Conservation (phyloP, 2,888 invertebrate genomes). For the Oligia fasciuncula region DNA sequence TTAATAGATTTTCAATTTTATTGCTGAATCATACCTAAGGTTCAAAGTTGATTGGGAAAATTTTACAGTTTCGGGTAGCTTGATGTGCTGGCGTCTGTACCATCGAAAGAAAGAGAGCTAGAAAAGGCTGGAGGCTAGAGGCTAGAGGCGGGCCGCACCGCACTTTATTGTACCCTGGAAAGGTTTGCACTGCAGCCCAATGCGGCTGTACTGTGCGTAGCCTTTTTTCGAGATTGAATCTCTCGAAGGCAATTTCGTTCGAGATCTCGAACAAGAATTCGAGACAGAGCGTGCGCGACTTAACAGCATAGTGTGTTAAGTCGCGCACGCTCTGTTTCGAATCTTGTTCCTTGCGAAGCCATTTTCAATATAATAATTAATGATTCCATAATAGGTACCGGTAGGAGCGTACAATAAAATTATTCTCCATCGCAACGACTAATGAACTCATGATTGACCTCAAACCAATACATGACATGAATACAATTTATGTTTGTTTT, state of each 20-base stretch:
- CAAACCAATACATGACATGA: constrained; percentile 30
- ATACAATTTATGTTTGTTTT: constrained; percentile 29
- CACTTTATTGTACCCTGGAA: not conserved
- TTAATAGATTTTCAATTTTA: too few species aligned
- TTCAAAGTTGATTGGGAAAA: too few species aligned
- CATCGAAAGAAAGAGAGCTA: too few species aligned
- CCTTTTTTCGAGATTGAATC: not conserved
- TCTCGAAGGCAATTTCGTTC: not conserved
- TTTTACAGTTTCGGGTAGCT: too few species aligned
- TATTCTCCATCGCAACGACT: constrained; percentile 1
- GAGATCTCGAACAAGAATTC: not conserved
- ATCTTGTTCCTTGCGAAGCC: too few species aligned
- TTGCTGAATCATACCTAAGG: too few species aligned
- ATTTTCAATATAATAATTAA: not conserved
- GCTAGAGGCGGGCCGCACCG: not conserved
- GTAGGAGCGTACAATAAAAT: not conserved
- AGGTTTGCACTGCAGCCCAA: not conserved
- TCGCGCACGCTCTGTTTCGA: too few species aligned
- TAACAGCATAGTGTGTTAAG: not conserved
- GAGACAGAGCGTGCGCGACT: too few species aligned
- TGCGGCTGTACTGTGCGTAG: not conserved
- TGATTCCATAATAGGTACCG: not conserved
- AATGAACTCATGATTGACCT: constrained; percentile 44
- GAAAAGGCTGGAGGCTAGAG: too few species aligned
- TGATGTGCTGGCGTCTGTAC: too few species aligned